Conservation (phyloP, 2,888 invertebrate species). For the Dryadula phaetusa region DNA sequence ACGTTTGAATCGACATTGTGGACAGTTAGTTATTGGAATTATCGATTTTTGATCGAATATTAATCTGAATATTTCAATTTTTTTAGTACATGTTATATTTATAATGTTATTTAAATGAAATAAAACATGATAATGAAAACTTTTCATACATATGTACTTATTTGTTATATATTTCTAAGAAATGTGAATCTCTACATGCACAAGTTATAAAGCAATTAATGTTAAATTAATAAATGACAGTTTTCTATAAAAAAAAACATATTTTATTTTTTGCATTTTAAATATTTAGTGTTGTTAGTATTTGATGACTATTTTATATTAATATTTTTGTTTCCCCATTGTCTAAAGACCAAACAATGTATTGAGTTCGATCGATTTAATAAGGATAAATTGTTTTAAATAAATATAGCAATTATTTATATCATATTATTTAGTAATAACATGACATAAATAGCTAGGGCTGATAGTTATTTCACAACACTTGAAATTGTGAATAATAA, state of each 20-base stretch:
- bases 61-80: background rate
- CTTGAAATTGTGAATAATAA: too few species aligned
- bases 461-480: too few species aligned
- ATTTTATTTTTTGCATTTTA: constrained; percentile 4
- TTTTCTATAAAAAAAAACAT: constrained; percentile 46
- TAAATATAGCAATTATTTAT: too few species aligned
- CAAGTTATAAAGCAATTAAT: constrained; percentile 62
- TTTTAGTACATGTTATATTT: background rate
- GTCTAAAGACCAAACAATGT: too few species aligned
- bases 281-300: background rate
- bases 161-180: constrained; percentile 44
- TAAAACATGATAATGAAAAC: constrained; percentile 9
- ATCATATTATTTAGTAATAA: too few species aligned
- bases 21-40: background rate
- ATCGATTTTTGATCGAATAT: constrained; percentile 3
- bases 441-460: too few species aligned
- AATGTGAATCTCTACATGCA: constrained; percentile 67
- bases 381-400: too few species aligned
- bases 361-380: too few species aligned
- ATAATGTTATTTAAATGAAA: constrained; percentile 27
- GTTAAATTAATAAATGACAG: constrained; percentile 44
- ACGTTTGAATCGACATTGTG: background rate
- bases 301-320: too few species aligned
- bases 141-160: constrained; percentile 48
- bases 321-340: background rate